Percentiles rank a stretch among this genome's conserved stretches.
Conservation (phyloP, 2,797 vertebrate genomes). For the Graptemys geographica region DNA sequence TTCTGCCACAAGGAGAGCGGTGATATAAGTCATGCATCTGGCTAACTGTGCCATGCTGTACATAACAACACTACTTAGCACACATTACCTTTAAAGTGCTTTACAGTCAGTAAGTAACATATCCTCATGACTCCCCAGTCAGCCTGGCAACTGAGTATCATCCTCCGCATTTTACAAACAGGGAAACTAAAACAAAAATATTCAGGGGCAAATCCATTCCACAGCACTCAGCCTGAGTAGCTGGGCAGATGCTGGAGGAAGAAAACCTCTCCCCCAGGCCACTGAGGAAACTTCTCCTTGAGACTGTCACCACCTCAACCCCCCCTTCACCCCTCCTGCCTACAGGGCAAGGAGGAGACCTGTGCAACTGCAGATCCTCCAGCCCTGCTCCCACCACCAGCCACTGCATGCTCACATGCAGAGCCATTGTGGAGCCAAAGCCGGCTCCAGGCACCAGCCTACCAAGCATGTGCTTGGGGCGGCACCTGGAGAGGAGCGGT, state of each 20-base stretch:
- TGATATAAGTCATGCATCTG: neutral
- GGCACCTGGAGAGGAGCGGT: no score
- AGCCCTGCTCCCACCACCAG: neutral
- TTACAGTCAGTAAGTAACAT: neutral
- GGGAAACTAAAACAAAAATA: neutral
- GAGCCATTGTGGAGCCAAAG: neutral
- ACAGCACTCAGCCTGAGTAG: neutral
- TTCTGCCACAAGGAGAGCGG: neutral
- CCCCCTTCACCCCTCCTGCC: neutral
- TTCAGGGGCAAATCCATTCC: neutral
- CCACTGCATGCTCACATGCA: neutral
- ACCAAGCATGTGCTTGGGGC: no score
- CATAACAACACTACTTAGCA: neutral
- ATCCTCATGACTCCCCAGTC: neutral
- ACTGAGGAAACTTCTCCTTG: neutral
- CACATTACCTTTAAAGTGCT: neutral
- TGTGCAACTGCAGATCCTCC: fast-evolving
- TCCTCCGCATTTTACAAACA: neutral
- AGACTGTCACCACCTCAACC: neutral
- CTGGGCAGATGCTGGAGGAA: neutral
- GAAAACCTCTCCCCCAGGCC: neutral
- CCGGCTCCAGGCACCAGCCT: no score
- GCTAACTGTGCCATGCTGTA: neutral
- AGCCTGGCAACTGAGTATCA: neutral
- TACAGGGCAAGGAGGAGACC: neutral